Evolutionary conservation across 2,888 invertebrate species (phyloP), one percentile per base, ranked within the genome.

Genomic region (Clitarchus hookeri): DNA sequence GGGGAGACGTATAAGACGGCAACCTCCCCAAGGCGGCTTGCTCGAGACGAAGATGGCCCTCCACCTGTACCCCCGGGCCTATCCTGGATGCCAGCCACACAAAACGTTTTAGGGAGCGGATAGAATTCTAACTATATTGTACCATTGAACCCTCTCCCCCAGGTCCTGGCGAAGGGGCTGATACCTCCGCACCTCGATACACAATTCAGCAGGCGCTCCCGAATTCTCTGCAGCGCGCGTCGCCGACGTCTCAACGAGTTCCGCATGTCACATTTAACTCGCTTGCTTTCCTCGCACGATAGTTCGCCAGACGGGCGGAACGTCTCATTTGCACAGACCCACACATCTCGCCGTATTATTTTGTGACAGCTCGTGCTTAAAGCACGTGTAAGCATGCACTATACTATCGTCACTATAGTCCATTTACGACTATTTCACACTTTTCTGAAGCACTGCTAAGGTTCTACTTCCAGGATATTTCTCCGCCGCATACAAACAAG

Each of bases 71-170:
- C 16, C n/a, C 65, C n/a, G 65, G 65, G 65, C 65, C 65, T 65
- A 65, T 65, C 65, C 19, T n/a, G 65, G 65, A 65, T 65, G 65
- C 65, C 65, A 65, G 13, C 65, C 65, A n/a, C 65, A 65, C 65
- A 65, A 65, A 65, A 65, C 65, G 65, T 65, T 65, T 65, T 65
- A 65, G 65, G 16, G 65, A 65, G 65, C 65, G 65, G 65, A 82
- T 82, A 82, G 82, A 27, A 82, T 27, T 82, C 13, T 44, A 44
- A 26, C 82, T 27, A 27, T 82, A 82, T 82, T 82, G 82, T 82
- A 36, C 44, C 82, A 23, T 82, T 82, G 82, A 82, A 36, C 82
- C 44, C 36, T 19, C 65, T 19, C n/a, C 23, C 65, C 65, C 65
- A 4, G 36, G 36, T 36, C 36, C 36, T 4, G 36, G 36, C 1